Conservation (phyloP, 2,888 invertebrate genomes). For the Parnassius orleans region DNA sequence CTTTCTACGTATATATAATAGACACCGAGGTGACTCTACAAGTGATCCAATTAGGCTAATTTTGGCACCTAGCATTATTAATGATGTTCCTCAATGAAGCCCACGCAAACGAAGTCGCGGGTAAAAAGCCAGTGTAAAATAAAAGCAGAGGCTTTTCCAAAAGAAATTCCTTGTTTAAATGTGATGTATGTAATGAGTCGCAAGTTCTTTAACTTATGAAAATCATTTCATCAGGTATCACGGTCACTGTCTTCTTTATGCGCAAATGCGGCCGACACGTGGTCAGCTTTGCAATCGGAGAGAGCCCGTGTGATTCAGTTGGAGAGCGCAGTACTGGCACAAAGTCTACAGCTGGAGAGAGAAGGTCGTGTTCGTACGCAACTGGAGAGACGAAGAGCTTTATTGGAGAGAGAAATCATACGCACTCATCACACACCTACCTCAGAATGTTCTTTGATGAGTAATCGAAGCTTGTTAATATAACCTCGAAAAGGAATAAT, state of each 20-base stretch:
- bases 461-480: constrained; percentile 36
- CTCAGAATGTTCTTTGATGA: constrained; percentile 32
- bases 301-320: constrained; percentile 62
- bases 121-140: too few relatives aligned
- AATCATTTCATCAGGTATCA: constrained; percentile 44
- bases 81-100: too few relatives aligned
- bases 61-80: too few relatives aligned
- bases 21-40: too few relatives aligned
- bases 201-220: background rate
- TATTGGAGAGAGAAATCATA: constrained; percentile 59
- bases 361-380: constrained; percentile 66
- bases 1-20: too few relatives aligned
- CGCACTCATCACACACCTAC: constrained; percentile 39
- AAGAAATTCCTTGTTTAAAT: background rate
- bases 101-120: too few relatives aligned
- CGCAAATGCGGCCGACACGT: constrained; percentile 59
- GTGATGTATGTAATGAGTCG: background rate
- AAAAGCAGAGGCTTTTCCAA: too few relatives aligned
- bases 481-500: background rate
- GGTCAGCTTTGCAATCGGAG: constrained; percentile 65
- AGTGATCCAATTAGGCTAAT: too few relatives aligned
- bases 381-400: constrained; percentile 59
- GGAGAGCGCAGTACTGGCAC: constrained; percentile 64
- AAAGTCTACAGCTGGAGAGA: constrained; percentile 62
- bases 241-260: constrained; percentile 61